phyloP scores from a whole-genome alignment of 1,140 invertebrate genomes.

The Neodiprion virginianus region DNA sequence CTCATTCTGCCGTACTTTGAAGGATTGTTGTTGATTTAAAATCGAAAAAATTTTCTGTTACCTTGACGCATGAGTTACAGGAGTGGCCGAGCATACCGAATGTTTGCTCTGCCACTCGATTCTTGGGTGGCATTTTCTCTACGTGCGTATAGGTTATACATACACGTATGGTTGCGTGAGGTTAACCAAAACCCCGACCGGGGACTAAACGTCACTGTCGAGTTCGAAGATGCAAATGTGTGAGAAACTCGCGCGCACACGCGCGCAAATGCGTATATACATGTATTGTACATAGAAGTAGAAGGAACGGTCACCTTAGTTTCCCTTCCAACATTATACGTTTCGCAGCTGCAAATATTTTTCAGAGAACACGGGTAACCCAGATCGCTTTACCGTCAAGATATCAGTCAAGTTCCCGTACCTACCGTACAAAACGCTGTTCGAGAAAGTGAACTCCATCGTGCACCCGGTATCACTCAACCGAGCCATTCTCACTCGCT shows the following conservation, averaged over 20 bases:
- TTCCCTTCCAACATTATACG: too few relatives aligned
- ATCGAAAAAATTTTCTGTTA: conserved; percentile 1
- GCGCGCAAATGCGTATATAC: background rate
- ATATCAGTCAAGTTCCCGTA: too few relatives aligned
- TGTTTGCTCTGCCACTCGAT: background rate
- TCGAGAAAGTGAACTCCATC: background rate
- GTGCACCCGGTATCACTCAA: background rate
- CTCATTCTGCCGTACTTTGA: background rate
- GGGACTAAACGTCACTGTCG: too few relatives aligned
- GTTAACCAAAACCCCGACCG: too few relatives aligned
- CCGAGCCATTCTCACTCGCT: background rate
- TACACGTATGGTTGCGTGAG: background rate
- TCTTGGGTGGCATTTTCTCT: background rate
- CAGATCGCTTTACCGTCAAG: too few relatives aligned
- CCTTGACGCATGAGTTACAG: background rate
- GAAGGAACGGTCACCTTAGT: too few relatives aligned
- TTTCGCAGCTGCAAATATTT: too few relatives aligned
- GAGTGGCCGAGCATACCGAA: background rate
- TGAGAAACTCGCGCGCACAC: too few relatives aligned
- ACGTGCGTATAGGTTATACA: background rate
- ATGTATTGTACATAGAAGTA: background rate
- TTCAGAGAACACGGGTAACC: too few relatives aligned
- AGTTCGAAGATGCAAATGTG: too few relatives aligned
- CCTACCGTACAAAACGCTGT: too few relatives aligned
- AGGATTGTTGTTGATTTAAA: conserved; percentile 1